These are phyloP conservation scores for Polymixis flavicincta DNA, from an alignment of 2,888 invertebrate genomes.

Conservation along the genomic window DNA sequence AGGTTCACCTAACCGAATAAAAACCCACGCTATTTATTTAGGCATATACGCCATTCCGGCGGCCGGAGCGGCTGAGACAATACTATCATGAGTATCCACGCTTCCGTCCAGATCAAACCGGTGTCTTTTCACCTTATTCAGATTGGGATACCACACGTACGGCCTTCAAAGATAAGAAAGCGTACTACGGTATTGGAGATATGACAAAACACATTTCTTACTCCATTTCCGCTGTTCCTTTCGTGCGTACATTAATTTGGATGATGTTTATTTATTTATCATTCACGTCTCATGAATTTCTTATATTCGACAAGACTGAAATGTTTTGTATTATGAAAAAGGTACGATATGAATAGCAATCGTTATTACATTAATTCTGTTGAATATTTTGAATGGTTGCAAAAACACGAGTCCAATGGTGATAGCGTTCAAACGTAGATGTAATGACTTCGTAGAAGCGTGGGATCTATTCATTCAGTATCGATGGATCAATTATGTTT, in stretches of 20 bases:
- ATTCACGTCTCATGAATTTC: conserved; percentile 57
- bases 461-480: conserved; percentile 42
- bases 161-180: conserved; percentile 26
- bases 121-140: conserved; percentile 6
- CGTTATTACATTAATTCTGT: conserved; percentile 35
- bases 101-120: neutral
- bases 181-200: conserved; percentile 10
- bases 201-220: conserved; percentile 36
- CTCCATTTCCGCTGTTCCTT: conserved; percentile 42
- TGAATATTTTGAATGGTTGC: conserved; percentile 40
- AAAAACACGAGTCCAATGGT: conserved; percentile 20
- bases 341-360: conserved; percentile 35
- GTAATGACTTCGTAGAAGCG: conserved; percentile 37
- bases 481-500: conserved; percentile 40
- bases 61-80: neutral
- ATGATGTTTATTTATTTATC: conserved; percentile 58
- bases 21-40: conserved; percentile 15
- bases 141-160: conserved; percentile 6
- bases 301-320: conserved; percentile 42
- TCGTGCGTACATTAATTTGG: conserved; percentile 46
- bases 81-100: conserved; percentile 7
- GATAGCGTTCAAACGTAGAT: conserved; percentile 10
- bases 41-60: neutral
- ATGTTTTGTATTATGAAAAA: conserved; percentile 46
- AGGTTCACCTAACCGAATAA: conserved; percentile 30